Percentiles rank a stretch among this genome's conserved stretches.
Conservation (phyloP, 2,113 vertebrate genomes). For the Bucco capensis region DNA sequence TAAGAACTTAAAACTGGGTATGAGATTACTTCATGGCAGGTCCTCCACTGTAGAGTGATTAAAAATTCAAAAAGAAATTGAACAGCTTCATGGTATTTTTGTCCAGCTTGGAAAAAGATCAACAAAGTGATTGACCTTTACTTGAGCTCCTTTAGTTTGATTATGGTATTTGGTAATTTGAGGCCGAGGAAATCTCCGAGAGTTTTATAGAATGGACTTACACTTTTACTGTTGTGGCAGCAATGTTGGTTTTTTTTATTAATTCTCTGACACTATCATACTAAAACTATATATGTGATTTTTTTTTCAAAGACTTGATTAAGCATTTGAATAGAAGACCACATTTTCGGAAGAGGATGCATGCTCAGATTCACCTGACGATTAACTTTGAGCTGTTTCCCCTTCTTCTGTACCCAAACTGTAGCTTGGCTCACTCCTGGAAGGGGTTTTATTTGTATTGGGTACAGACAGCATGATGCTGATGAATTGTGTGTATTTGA, state of each 20-base stretch:
- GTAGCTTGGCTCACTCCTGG: not conserved
- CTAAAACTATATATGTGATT: not conserved
- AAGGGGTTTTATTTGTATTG: not conserved
- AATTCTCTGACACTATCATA: not conserved
- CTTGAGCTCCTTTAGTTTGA: not conserved
- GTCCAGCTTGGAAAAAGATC: not conserved
- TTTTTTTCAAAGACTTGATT: not conserved
- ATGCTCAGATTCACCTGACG: rapidly evolving
- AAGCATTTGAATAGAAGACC: not conserved
- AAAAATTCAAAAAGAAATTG: not conserved
- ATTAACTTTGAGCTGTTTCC: not conserved
- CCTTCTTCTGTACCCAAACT: not conserved
- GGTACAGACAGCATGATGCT: not conserved
- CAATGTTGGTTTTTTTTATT: not conserved
- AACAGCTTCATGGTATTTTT: not conserved
- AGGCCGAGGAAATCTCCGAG: not conserved
- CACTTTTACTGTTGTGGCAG: not conserved
- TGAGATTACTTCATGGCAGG: not conserved
- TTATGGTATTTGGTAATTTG: not conserved
- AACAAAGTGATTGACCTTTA: not conserved
- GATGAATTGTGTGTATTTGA: not conserved
- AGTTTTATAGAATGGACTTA: not conserved
- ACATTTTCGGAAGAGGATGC: not conserved
- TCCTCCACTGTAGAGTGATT: not conserved
- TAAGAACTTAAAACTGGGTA: not conserved